Base-by-base conservation (phyloP, 1,140 invertebrate species). In the Ruditapes philippinarum region DNA sequence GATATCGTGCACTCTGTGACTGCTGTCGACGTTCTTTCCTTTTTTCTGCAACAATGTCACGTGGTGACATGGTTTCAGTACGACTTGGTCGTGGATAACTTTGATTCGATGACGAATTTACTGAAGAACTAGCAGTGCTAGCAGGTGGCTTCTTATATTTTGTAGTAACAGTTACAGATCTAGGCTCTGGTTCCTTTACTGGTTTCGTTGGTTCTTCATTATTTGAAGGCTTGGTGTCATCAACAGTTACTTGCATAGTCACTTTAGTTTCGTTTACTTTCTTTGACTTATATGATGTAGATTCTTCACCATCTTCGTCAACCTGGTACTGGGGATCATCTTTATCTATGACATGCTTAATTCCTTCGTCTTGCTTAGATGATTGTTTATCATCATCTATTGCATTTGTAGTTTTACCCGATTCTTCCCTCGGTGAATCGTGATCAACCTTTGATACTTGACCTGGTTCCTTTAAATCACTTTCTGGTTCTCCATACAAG, bases 1-100 rank as follows among this genome's bases (percentile, higher is more conserved):
- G 40, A 49, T 68, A 70, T 9, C 73, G 54, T 17, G 85, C 85
- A 68, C 85, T 88, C 62, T 88, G 49, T 9, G 85, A 76, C 45
- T 79, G 62, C 28, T 76, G 70, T 0, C 70, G 49, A 60, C 49
- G 9, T n/a, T 74, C 54, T 14, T 62, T 51, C 1, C 14, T 11
- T 25, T 40, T 28, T 7, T 78, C 38, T 54, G 40, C n/a, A 28
- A 49, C 42, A 28, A 54, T 45, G 9, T 78, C 73, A 11, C 73
- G 5, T 28, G 73, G 73, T 14, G 73, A 54, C 28, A 49, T 49
- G 7, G 12, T 78, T 38, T 78, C 40, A 0, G 31, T 45, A 49
- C 12, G 28, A 17, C 1, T 54, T 49, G 40, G n/a, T 65, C 54
- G 49, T 42, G 51, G 31, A 28, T 81, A 57, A 14, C 45, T 60